Percentiles rank a stretch among this genome's conserved stretches.
These are phyloP conservation scores for Bovichtus diacanthus DNA, from an alignment of 2,797 vertebrate genomes.

Conservation along the genomic window DNA sequence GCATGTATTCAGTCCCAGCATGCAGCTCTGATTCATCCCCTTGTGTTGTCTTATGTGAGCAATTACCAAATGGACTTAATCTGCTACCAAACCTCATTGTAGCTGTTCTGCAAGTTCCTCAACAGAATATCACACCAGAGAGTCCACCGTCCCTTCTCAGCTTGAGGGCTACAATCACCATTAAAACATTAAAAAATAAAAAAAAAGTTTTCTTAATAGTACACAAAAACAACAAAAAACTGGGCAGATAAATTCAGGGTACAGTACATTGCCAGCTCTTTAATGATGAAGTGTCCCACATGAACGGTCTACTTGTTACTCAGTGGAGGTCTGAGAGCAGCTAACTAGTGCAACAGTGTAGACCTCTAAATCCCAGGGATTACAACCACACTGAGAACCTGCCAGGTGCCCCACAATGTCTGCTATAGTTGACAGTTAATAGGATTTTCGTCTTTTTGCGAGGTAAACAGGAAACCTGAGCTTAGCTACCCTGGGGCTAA, in stretches of 20 bases:
- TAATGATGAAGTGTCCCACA: not conserved
- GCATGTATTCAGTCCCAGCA: not conserved
- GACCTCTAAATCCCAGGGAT: conserved; percentile 68
- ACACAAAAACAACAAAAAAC: conserved; percentile 4
- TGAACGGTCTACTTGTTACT: not conserved
- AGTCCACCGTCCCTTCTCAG: not conserved
- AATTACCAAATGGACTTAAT: not conserved
- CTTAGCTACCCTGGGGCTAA: conserved; percentile 37
- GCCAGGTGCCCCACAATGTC: conserved; percentile 62
- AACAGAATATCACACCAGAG: not conserved
- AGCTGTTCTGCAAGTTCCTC: not conserved
- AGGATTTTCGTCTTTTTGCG: conserved; percentile 51
- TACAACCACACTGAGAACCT: conserved; percentile 61
- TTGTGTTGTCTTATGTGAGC: not conserved
- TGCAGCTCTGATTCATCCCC: not conserved
- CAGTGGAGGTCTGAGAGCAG: conserved; percentile 16
- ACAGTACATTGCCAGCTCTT: not conserved
- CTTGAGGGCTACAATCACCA: not conserved
- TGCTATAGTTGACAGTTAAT: conserved; percentile 61
- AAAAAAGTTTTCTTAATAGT: not conserved
- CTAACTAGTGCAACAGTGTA: conserved; percentile 45
- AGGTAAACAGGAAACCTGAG: conserved; percentile 66
- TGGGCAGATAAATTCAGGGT: not conserved
- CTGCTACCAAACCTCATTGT: not conserved
- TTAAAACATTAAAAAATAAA: no score